Percentiles rank a stretch among this genome's conserved stretches.
phyloP scores from a whole-genome alignment of 2,888 invertebrate species.

The Eupithecia abbreviata region DNA sequence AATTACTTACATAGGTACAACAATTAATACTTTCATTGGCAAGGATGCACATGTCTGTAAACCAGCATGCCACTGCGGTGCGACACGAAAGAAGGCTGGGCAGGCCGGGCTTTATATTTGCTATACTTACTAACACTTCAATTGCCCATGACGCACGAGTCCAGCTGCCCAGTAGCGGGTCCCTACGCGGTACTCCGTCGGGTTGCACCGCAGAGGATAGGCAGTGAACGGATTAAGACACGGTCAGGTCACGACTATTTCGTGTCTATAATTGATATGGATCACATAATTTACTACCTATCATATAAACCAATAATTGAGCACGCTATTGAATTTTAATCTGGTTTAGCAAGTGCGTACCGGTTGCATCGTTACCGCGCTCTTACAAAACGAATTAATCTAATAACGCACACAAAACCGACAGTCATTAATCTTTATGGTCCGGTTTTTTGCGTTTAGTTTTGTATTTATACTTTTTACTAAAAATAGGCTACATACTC shows the following conservation, averaged over 20 bases:
- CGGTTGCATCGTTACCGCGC: constrained; percentile 39
- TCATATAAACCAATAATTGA: constrained; percentile 33
- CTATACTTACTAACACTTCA: too few species aligned
- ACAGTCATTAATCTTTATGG: constrained; percentile 23
- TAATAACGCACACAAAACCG: constrained; percentile 27
- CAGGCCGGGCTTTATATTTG: too few species aligned
- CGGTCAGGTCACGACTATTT: not conserved
- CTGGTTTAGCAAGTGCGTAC: constrained; percentile 44
- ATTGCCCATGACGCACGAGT: not conserved
- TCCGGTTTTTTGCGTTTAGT: not conserved
- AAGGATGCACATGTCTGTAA: too few species aligned
- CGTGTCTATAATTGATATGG: not conserved
- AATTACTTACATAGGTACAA: too few species aligned
- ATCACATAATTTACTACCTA: constrained; percentile 32
- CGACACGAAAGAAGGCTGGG: too few species aligned
- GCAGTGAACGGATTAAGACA: not conserved
- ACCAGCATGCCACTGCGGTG: too few species aligned
- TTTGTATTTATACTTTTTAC: not conserved
- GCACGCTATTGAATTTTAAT: constrained; percentile 40
- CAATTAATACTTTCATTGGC: too few species aligned
- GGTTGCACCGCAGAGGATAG: too few species aligned
- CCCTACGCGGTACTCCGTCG: too few species aligned
- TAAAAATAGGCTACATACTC: not conserved
- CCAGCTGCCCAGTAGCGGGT: not conserved
- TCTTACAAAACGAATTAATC: constrained; percentile 25